Conservation (phyloP, 2,888 invertebrate genomes). For the Callinectes sapidus region DNA sequence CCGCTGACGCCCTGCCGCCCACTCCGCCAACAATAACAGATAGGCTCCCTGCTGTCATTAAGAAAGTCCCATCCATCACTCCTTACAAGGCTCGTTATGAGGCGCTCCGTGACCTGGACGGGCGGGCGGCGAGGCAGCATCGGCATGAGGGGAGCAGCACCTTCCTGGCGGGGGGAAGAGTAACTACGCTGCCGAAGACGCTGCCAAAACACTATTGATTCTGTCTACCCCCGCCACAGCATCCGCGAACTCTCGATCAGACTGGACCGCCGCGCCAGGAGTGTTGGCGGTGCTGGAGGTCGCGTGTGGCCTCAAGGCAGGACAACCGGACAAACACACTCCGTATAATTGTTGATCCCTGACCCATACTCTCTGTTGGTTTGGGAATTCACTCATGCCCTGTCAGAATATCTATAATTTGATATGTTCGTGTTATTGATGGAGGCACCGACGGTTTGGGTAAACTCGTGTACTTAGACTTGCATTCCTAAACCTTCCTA, state of each 20-base stretch:
- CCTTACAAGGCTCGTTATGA: slow-evolving; percentile 12
- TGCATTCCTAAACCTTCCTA: too few relatives aligned
- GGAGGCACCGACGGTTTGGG: background rate
- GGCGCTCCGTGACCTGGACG: background rate
- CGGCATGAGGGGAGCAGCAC: background rate
- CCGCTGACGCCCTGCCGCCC: slow-evolving; percentile 1
- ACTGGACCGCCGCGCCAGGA: background rate
- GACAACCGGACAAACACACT: slow-evolving; percentile 3
- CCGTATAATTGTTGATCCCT: background rate
- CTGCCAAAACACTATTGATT: slow-evolving; percentile 52
- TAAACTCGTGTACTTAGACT: background rate
- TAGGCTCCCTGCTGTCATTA: slow-evolving; percentile 17
- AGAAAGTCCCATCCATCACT: slow-evolving; percentile 17
- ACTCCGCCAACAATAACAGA: slow-evolving; percentile 23
- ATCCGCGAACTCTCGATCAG: background rate
- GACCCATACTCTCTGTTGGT: background rate
- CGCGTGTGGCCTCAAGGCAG: background rate
- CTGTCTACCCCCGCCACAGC: background rate
- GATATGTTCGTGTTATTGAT: background rate
- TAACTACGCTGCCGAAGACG: background rate
- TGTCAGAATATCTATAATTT: background rate
- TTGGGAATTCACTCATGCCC: background rate
- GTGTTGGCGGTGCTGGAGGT: background rate
- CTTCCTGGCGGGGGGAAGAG: background rate
- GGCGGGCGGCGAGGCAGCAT: background rate